These are phyloP conservation scores for Myioborus melanocephalus DNA, from an alignment of 2,797 vertebrate genomes.

Conservation along the genomic window DNA sequence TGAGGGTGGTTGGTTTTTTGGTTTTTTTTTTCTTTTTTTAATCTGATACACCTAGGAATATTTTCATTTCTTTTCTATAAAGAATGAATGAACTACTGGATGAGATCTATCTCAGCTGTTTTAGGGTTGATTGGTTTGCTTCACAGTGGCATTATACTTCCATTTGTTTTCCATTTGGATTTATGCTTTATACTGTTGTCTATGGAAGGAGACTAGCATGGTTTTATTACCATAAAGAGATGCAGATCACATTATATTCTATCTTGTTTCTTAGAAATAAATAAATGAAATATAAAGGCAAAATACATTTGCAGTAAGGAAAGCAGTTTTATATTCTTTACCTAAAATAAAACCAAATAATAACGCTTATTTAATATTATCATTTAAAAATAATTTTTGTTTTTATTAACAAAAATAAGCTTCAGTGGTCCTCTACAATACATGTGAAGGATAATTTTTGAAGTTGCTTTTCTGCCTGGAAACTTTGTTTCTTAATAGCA, in stretches of 20 bases:
- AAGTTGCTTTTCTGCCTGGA: neutral
- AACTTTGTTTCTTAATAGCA: constrained; percentile 8
- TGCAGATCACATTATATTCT: constrained; percentile 49
- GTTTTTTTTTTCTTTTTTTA: neutral
- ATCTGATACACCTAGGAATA: constrained; percentile 65
- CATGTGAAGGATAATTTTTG: neutral
- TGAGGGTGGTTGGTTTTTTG: neutral
- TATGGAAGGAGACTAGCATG: constrained; percentile 41
- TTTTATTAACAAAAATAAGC: neutral
- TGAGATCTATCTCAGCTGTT: constrained; percentile 55
- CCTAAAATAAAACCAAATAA: neutral
- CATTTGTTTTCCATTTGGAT: constrained; percentile 65
- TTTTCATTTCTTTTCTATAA: constrained; percentile 65
- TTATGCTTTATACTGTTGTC: constrained; percentile 56
- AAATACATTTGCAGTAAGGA: neutral
- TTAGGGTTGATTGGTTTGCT: constrained; percentile 63
- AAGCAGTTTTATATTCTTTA: neutral
- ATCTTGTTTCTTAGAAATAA: constrained; percentile 5
- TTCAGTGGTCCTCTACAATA: neutral
- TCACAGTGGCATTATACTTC: constrained; percentile 33
- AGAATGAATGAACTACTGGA: constrained; percentile 61
- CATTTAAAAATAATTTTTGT: neutral
- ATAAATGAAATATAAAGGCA: neutral
- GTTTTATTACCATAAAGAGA: constrained; percentile 67
- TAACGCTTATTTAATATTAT: neutral